Evolutionary conservation across 2,888 invertebrate genomes (phyloP).

Genomic region (Resseliella maxima): DNA sequence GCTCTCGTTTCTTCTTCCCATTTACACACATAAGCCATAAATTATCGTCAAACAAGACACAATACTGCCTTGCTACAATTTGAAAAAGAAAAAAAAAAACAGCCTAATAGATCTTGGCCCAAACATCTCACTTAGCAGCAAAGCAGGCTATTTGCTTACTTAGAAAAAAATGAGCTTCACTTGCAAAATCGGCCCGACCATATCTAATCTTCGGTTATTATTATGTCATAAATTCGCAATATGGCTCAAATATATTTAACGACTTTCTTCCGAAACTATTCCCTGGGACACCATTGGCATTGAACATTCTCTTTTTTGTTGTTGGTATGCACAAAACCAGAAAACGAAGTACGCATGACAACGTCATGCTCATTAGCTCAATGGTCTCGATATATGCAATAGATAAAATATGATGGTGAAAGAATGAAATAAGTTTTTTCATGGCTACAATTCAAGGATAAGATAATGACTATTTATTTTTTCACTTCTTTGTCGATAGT

Average conservation of each 20-base stretch:
- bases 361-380: conserved; percentile 45
- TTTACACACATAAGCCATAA: not conserved
- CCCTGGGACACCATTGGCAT: not conserved
- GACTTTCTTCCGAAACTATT: conserved; percentile 41
- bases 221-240: conserved; percentile 51
- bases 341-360: not conserved
- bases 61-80: not conserved
- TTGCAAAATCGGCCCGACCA: conserved; percentile 17
- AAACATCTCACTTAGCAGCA: conserved; percentile 26
- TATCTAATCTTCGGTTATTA: conserved; percentile 51
- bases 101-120: conserved; percentile 11
- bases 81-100: not conserved
- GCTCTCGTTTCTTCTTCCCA: not conserved
- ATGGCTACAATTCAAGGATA: not conserved
- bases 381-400: not conserved
- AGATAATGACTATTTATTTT: not conserved
- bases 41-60: conserved; percentile 11
- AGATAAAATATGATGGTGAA: conserved; percentile 29
- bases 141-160: conserved; percentile 10
- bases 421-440: conserved; percentile 5
- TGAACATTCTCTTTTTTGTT: not conserved
- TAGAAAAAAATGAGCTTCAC: not conserved
- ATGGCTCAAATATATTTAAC: conserved; percentile 33
- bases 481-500: not conserved
- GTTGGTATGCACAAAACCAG: not conserved